Evolutionary conservation across 2,888 invertebrate species (phyloP).

Genomic region (Polydesmus complanatus): DNA sequence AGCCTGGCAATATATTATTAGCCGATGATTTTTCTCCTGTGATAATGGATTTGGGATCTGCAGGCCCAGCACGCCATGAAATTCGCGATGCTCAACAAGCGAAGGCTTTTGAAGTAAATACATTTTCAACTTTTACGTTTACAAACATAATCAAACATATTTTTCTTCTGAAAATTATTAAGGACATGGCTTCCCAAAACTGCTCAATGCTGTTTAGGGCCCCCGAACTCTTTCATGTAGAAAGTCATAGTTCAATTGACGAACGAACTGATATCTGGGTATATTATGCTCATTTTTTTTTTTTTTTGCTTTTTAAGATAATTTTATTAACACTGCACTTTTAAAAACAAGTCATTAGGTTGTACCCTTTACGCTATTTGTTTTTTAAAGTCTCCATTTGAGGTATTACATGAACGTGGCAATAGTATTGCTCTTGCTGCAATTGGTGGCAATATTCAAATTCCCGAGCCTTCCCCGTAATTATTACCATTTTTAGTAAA

Average conservation of each 20-base stretch:
- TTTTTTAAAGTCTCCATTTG: constrained; percentile 72
- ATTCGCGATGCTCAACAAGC: constrained; percentile 31
- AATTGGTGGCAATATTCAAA: constrained; percentile 54
- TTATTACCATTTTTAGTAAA: constrained; percentile 10
- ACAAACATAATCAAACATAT: not conserved
- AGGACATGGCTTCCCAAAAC: constrained; percentile 68
- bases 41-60: constrained; percentile 65
- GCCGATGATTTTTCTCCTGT: constrained; percentile 52
- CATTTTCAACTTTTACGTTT: not conserved
- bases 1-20: constrained; percentile 69
- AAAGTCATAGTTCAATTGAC: constrained; percentile 62
- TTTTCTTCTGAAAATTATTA: constrained; percentile 24
- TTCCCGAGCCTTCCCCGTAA: constrained; percentile 53
- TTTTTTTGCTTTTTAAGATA: not conserved
- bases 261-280: constrained; percentile 80
- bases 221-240: constrained; percentile 74
- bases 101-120: constrained; percentile 28
- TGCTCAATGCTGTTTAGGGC: constrained; percentile 79
- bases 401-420: constrained; percentile 65
- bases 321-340: constrained; percentile 13
- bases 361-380: constrained; percentile 73
- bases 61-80: constrained; percentile 31
- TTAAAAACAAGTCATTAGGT: constrained; percentile 61
- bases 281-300: constrained; percentile 22
- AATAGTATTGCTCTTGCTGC: constrained; percentile 77